A percentile compares a stretch with the other conserved stretches of the same genome.
Conservation (phyloP, 2,888 invertebrate genomes). For the Altica lythri region DNA sequence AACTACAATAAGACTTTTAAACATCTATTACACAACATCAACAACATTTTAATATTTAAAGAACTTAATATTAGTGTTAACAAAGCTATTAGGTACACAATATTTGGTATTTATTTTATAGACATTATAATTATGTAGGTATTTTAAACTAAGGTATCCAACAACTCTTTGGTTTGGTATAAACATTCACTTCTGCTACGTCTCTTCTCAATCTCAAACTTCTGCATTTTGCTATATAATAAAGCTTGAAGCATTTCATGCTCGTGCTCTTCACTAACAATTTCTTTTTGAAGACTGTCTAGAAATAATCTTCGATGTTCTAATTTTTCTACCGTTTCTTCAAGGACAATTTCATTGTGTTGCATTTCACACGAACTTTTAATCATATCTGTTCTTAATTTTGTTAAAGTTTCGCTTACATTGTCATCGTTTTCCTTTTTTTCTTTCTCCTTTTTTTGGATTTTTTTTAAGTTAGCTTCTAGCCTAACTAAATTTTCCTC, state of each 20-base stretch:
- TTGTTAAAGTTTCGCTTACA: constrained; percentile 47
- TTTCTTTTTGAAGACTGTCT: constrained; percentile 52
- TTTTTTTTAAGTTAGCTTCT: constrained; percentile 61
- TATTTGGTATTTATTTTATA: constrained; percentile 56
- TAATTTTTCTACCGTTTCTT: constrained; percentile 54
- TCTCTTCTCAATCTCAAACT: constrained; percentile 29
- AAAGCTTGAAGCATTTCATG: constrained; percentile 56
- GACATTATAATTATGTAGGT: constrained; percentile 15
- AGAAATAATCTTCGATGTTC: constrained; percentile 48
- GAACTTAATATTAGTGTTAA: constrained; percentile 29
- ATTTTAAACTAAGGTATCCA: constrained; percentile 57
- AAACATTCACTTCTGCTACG: constrained; percentile 43
- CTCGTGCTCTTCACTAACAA: constrained; percentile 54
- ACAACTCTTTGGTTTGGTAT: constrained; percentile 57
- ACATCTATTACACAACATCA: constrained; percentile 37
- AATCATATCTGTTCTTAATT: constrained; percentile 54
- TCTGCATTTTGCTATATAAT: constrained; percentile 47
- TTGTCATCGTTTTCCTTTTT: constrained; percentile 47
- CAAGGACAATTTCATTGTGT: constrained; percentile 56
- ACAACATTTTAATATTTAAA: constrained; percentile 29
- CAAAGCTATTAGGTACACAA: constrained; percentile 54
- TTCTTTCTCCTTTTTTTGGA: constrained; percentile 50
- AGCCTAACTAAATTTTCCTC: constrained; percentile 74
- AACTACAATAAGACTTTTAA: constrained; percentile 18
- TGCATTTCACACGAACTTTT: constrained; percentile 57